Conservation (phyloP, 2,797 vertebrate genomes). For the Acomys russatus region DNA sequence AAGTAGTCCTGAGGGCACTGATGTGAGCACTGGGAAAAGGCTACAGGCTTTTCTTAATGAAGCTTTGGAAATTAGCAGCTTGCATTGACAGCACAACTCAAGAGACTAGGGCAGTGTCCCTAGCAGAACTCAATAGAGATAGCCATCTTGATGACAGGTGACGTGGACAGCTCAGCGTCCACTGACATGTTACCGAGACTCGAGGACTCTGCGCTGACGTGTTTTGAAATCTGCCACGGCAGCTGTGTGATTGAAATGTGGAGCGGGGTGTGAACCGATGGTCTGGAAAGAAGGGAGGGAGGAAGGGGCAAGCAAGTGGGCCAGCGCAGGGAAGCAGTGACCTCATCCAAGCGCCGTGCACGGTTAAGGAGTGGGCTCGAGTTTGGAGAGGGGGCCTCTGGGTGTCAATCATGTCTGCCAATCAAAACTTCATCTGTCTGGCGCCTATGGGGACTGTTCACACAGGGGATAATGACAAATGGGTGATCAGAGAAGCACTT, state of each 20-base stretch:
- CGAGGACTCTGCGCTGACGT: conserved; percentile 50
- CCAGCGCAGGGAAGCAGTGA: fast-evolving
- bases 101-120: not conserved
- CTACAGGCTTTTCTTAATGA: not conserved
- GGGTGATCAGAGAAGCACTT: conserved; percentile 58
- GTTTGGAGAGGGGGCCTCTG: not conserved
- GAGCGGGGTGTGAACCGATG: conserved; percentile 59
- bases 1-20: not conserved
- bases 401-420: conserved; percentile 32
- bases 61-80: conserved; percentile 49
- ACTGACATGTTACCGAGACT: conserved; percentile 67
- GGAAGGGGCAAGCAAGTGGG: not conserved
- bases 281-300: not conserved
- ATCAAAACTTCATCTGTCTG: not conserved
- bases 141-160: conserved; percentile 63
- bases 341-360: not conserved
- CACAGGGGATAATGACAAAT: conserved; percentile 46
- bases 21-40: conserved; percentile 16
- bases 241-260: conserved; percentile 68
- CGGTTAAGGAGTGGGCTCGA: not conserved
- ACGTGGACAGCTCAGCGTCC: not conserved
- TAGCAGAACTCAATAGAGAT: conserved; percentile 54
- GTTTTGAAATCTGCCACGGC: conserved; percentile 70
- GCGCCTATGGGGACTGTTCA: conserved; percentile 35
- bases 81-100: not conserved